Evolutionary conservation across 2,888 invertebrate genomes (phyloP), one percentile per base, ranked within the genome.

Genomic region (Callimorpha dominula): DNA sequence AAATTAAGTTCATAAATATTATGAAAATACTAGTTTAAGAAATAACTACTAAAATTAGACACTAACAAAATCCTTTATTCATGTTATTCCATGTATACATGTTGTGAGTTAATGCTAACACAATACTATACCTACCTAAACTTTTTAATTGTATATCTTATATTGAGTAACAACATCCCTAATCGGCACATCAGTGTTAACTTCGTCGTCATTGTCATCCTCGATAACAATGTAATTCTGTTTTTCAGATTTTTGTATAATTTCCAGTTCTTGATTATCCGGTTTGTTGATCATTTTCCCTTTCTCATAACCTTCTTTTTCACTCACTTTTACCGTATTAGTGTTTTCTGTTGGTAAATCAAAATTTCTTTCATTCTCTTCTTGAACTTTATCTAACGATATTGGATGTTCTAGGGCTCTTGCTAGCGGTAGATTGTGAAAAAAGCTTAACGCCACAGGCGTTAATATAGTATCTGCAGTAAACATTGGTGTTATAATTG

Each of bases 391-490:
- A 46, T 89, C 87, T 72, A 94, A 89, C 4, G 91, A 89, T 54
- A 93, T 85, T 0, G 94, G 94, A 74, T 91, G 88, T 78, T 90
- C 83, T 43, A 95, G 80, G 14, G 93, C 95, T 86, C 94, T 90
- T 54, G 93, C 88, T 8, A 94, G 78, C 1, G 94, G 94, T 31
- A 93, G 75, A 70, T 94, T 93, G 42, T 94, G 91, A 74, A 89
- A 94, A 77, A 93, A 91, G 57, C 88, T 91, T 4, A 94, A 80
- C 4, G 93, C 93, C 50, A 94, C 86, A 2, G 94, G 94, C 17
- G 90, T 87, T 0, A 92, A 74, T 54, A 93, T 69, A 0, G 90
- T 88, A 63, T 93, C 89, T 3, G 86, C 71, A 20, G 87, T 81
- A 46, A 90, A 71, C 2, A 91, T 79, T 46, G 92, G 82, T 4